phyloP scores from a whole-genome alignment of 2,797 vertebrate genomes.

The Falco biarmicus region DNA sequence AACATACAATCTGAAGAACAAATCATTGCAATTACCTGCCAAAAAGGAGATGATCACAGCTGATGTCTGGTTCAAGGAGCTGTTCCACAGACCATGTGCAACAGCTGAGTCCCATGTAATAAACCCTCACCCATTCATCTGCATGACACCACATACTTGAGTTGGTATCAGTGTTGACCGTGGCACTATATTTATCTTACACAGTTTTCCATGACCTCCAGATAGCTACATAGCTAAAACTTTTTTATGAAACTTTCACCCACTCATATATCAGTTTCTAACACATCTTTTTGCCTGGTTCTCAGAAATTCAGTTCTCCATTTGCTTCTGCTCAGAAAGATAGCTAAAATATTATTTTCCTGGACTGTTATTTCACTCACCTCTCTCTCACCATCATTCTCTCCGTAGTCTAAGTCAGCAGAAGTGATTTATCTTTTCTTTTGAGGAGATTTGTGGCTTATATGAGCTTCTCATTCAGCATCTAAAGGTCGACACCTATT shows the following conservation, averaged over 20 bases:
- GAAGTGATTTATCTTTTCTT: not conserved
- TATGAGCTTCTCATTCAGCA: not conserved
- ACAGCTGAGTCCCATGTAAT: not conserved
- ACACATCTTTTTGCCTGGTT: not conserved
- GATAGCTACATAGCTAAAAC: not conserved
- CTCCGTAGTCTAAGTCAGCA: not conserved
- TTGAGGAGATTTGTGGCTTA: not conserved
- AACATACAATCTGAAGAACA: not conserved
- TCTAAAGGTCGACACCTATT: slow-evolving; percentile 21
- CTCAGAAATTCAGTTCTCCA: not conserved
- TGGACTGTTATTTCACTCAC: not conserved
- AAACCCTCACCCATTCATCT: not conserved
- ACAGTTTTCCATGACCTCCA: not conserved
- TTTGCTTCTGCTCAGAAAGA: not conserved
- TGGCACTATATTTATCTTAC: not conserved
- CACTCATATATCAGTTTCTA: not conserved
- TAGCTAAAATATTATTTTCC: not conserved
- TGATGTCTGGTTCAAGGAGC: not conserved
- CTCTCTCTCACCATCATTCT: not conserved
- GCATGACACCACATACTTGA: not conserved
- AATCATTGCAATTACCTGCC: not conserved
- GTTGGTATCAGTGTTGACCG: not conserved
- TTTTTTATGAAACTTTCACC: not conserved
- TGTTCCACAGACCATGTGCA: not conserved
- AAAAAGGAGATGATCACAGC: not conserved